Percentiles rank a stretch among this genome's conserved stretches.
phyloP scores from a whole-genome alignment of 37 sponge, comb jelly and placozoan species.

The Tethya wilhelma region DNA sequence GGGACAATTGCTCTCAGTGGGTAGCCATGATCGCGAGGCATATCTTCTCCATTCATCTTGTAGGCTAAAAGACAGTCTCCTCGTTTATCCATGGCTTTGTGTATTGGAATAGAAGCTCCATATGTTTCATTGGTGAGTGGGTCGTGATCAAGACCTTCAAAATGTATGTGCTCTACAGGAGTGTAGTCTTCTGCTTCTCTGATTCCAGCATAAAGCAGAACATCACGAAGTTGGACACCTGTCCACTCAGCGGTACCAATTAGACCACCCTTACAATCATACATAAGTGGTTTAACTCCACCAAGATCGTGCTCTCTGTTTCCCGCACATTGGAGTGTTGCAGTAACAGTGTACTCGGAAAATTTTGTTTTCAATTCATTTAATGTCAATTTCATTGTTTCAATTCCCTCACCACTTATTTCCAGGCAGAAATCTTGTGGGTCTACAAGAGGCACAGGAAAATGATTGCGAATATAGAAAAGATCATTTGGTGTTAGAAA shows the following conservation, averaged over 20 bases:
- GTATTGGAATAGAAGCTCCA: constrained; percentile 88
- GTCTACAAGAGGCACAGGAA: constrained; percentile 87
- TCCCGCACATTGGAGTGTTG: constrained; percentile 92
- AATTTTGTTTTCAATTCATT: constrained; percentile 83
- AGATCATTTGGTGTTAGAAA: constrained; percentile 88
- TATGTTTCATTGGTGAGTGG: constrained; percentile 68
- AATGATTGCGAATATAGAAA: constrained; percentile 94
- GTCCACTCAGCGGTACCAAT: constrained; percentile 91
- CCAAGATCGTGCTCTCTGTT: constrained; percentile 79
- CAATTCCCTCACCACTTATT: constrained; percentile 42
- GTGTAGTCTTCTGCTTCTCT: constrained; percentile 33
- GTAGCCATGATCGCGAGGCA: constrained; percentile 92
- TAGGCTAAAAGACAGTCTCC: constrained; percentile 91
- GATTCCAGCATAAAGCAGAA: constrained; percentile 75
- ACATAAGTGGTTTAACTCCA: constrained; percentile 78
- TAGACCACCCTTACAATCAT: constrained; percentile 84
- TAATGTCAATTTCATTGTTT: constrained; percentile 54
- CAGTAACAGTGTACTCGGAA: constrained; percentile 64
- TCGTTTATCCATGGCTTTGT: constrained; percentile 76
- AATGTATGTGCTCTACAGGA: constrained; percentile 44
- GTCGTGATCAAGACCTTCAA: constrained; percentile 79
- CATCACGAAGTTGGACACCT: constrained; percentile 85
- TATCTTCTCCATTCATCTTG: constrained; percentile 83
- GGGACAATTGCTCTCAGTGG: constrained; percentile 91
- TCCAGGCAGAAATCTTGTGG: constrained; percentile 58